Conservation (phyloP, 2,888 invertebrate genomes). For the Endomychus coccineus region DNA sequence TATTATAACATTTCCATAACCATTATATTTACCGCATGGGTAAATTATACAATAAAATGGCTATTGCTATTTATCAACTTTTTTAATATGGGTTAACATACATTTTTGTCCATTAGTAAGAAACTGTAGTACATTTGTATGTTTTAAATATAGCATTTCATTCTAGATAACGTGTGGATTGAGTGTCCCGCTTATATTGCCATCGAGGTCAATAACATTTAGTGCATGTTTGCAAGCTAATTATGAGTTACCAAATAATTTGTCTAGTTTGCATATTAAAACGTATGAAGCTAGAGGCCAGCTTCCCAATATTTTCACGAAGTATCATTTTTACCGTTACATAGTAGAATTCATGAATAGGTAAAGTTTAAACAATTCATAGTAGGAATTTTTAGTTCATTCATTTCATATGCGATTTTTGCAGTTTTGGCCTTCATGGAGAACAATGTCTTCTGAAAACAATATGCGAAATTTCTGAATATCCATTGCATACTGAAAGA, state of each 20-base stretch:
- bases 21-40: no score
- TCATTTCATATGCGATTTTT: no score
- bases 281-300: neutral
- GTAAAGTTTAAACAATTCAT: no score
- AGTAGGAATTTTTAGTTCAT: no score
- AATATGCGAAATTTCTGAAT: neutral
- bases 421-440: neutral
- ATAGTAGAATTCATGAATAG: constrained; percentile 1
- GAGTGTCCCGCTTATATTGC: neutral
- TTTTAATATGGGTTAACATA: no score
- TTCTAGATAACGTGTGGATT: neutral
- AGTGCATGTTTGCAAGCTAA: constrained; percentile 1
- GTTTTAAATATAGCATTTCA: no score
- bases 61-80: no score
- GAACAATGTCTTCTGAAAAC: neutral
- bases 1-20: no score
- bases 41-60: no score
- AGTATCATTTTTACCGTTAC: neutral
- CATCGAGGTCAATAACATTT: neutral
- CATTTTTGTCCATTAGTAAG: no score
- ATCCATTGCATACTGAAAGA: neutral
- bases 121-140: no score
- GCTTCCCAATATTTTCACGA: neutral
- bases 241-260: neutral
- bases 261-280: neutral